phyloP scores from a whole-genome alignment of 2,113 vertebrate species.

The Scalopus aquaticus region DNA sequence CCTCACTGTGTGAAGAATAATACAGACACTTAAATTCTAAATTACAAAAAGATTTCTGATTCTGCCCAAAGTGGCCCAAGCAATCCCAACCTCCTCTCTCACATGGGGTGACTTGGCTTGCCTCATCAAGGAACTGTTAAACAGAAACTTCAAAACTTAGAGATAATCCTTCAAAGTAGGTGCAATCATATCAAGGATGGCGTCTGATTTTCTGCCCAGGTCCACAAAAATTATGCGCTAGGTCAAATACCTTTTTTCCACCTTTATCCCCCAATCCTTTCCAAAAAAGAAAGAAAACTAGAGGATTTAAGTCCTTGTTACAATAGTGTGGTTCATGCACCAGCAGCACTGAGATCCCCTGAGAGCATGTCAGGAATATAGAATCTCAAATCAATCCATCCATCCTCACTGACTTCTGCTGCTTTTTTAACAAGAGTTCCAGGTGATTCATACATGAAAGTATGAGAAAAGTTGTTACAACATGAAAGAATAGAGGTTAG shows the following conservation, averaged over 20 bases:
- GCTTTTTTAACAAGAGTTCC: not conserved
- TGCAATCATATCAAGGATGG: not conserved
- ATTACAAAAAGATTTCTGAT: not conserved
- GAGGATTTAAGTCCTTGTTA: not conserved
- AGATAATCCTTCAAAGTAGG: not conserved
- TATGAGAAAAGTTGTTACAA: not conserved
- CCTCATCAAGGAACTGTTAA: not conserved
- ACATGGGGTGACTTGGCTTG: not conserved
- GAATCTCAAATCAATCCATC: not conserved
- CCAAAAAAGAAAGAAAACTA: not conserved
- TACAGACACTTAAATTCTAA: not conserved
- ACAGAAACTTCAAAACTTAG: not conserved
- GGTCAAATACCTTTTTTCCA: not conserved
- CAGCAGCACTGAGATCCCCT: not conserved
- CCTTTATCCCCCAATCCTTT: not conserved
- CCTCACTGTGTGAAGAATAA: not conserved
- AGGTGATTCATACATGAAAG: not conserved
- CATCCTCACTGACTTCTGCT: not conserved
- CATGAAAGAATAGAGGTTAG: no score
- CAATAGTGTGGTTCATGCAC: not conserved
- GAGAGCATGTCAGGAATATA: not conserved
- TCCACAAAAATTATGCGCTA: not conserved
- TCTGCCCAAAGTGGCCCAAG: not conserved
- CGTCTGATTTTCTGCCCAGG: not conserved
- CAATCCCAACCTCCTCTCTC: not conserved